phyloP scores from a whole-genome alignment of 2,113 vertebrate species.

The Engystomops pustulosus region DNA sequence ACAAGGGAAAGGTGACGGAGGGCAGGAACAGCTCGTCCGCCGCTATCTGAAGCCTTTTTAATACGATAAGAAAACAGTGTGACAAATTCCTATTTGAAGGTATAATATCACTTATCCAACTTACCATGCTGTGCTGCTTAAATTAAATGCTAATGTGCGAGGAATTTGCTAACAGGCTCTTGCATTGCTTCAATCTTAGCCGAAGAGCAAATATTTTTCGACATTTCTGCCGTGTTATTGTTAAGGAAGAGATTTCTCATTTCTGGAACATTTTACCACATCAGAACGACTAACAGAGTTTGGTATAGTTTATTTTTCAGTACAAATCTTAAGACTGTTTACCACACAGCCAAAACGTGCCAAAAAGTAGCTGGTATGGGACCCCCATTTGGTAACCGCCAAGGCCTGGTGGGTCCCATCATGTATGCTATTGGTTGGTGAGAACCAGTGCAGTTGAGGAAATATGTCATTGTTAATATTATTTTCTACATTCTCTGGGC shows the following conservation, averaged over 20 bases:
- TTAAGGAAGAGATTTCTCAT: conserved; percentile 12
- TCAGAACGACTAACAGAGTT: too few species aligned
- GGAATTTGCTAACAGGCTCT: background rate
- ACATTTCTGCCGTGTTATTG: background rate
- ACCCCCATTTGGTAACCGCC: too few species aligned
- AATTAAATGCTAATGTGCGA: conserved; percentile 43
- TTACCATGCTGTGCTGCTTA: conserved; percentile 30
- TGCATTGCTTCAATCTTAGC: background rate
- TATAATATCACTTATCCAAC: conserved; percentile 43
- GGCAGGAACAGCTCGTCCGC: conserved; percentile 15
- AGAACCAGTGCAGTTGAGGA: too few species aligned
- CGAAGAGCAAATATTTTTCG: conserved; percentile 3
- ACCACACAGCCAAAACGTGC: too few species aligned
- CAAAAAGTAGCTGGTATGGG: too few species aligned
- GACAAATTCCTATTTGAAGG: conserved; percentile 22
- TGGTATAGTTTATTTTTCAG: background rate
- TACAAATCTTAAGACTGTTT: background rate
- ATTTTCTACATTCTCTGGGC: too few species aligned
- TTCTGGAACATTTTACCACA: background rate
- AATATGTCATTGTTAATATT: too few species aligned
- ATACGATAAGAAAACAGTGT: conserved; percentile 24
- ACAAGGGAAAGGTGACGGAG: conserved; percentile 28
- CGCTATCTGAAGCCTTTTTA: conserved; percentile 11
- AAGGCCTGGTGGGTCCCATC: too few species aligned
- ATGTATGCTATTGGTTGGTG: too few species aligned